Percentiles rank a stretch among this genome's conserved stretches.
These are phyloP conservation scores for Calameuta filiformis DNA, from an alignment of 2,888 invertebrate species.

Conservation along the genomic window DNA sequence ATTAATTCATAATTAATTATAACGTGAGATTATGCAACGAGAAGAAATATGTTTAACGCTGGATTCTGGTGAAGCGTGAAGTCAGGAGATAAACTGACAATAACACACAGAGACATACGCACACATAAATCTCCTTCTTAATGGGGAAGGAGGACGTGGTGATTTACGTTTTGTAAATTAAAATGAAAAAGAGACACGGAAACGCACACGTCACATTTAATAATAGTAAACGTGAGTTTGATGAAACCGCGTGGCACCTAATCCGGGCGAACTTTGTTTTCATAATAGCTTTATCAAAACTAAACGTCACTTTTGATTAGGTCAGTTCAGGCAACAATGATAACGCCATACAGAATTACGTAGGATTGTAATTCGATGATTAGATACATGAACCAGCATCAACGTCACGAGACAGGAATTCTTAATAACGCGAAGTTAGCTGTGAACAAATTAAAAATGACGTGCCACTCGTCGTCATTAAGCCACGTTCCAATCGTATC, in stretches of 20 bases:
- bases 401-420: neutral
- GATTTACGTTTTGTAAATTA: neutral
- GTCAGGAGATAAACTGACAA: slow-evolving; percentile 57
- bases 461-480: neutral
- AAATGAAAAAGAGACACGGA: slow-evolving; percentile 4
- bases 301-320: neutral
- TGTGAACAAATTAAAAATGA: neutral
- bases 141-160: neutral
- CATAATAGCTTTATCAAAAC: neutral
- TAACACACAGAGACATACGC: slow-evolving; percentile 39
- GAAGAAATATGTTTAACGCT: slow-evolving; percentile 15
- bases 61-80: slow-evolving; percentile 27
- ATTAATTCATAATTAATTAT: slow-evolving; percentile 3
- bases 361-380: neutral
- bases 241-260: neutral
- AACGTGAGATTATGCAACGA: slow-evolving; percentile 7
- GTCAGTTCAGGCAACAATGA: neutral
- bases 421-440: neutral
- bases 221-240: neutral
- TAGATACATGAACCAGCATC: neutral
- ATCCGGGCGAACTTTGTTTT: neutral
- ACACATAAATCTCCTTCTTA: slow-evolving; percentile 6
- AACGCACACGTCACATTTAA: slow-evolving; percentile 11
- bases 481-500: neutral
- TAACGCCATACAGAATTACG: neutral